Evolutionary conservation across 1,140 invertebrate species (phyloP), one percentile per base, ranked within the genome.

Genomic region (Drosophila sproati): DNA sequence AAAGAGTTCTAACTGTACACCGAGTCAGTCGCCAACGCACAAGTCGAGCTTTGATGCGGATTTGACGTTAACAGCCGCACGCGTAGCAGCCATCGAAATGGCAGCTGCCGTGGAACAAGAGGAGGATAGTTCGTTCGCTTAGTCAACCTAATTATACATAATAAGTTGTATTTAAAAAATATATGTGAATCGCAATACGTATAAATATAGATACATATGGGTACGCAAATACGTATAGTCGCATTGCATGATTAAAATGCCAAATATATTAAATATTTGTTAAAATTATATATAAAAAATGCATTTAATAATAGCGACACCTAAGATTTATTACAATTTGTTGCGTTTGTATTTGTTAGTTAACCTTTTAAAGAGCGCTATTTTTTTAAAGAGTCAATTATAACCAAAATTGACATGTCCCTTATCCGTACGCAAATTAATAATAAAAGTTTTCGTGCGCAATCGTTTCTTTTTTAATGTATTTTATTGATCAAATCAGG

Each of bases 1-100:
- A 32, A 93, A 92, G 61, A 92, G 91, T 66, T 80, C 82, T 48
- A 91, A 91, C 37, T 89, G 90, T 41, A 93, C 92, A 5, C 92
- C 92, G 0, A 92, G 91, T 61, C 92, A 92, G 39, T 92, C 92
- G n/a, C 92, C 92, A 3, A 93, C 91, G 8, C 92, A 92, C 54
- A 92, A 92, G 67, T 69, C 91, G 35, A 52, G 61, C 68, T 89
- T 89, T 34, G 85, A 88, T 67, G 85, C 85, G 5, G 80, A 88
- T 47, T 75, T 69, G 0, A 88, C 85, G 1, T 69, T 88, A 5
- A 88, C 85, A 12, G 85, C 82, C 28, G 85, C 85, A 51, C 77
- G 85, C 48, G 85, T 89, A 32, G 85, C 83, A 28, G 85, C 85
- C 20, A 72, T 88, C n/a, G 83, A 88, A 29, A 41, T 89, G 68